Evolutionary conservation across 2,113 vertebrate genomes (phyloP).

Genomic region (Halcyon malimbica): DNA sequence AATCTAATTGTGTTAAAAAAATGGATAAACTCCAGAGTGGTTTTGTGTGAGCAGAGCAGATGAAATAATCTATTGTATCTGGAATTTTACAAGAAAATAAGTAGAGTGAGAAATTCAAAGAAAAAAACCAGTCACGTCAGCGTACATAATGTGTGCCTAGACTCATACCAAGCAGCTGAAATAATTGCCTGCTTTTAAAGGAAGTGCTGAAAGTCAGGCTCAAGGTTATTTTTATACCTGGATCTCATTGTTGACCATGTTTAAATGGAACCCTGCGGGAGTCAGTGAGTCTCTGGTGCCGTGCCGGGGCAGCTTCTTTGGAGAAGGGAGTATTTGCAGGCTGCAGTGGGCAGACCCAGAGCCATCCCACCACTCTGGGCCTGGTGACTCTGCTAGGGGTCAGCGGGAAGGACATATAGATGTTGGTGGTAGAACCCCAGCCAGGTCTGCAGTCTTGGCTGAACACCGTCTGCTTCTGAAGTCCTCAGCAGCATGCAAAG

Average conservation of each 20-base stretch:
- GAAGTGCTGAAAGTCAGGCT: background rate
- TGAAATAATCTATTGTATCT: background rate
- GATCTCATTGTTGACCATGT: background rate
- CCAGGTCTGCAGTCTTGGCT: background rate
- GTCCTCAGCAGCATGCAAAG: background rate
- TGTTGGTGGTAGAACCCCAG: background rate
- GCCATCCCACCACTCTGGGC: background rate
- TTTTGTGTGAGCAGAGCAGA: background rate
- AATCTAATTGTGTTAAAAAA: background rate
- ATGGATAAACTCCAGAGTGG: background rate
- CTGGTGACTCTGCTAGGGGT: background rate
- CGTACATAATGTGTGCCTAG: background rate
- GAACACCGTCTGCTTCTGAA: background rate
- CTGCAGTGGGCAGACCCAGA: background rate
- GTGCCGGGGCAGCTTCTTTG: background rate
- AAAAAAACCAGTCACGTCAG: background rate
- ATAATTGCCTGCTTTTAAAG: background rate
- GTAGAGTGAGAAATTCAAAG: background rate
- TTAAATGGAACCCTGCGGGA: accelerated
- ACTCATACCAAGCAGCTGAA: background rate
- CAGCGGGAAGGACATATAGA: background rate
- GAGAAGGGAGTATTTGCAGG: background rate
- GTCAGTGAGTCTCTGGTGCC: background rate
- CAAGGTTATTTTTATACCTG: background rate
- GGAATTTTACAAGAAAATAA: background rate